Conservation (phyloP, 2,888 invertebrate genomes). For the Dicranocentrus wangi region DNA sequence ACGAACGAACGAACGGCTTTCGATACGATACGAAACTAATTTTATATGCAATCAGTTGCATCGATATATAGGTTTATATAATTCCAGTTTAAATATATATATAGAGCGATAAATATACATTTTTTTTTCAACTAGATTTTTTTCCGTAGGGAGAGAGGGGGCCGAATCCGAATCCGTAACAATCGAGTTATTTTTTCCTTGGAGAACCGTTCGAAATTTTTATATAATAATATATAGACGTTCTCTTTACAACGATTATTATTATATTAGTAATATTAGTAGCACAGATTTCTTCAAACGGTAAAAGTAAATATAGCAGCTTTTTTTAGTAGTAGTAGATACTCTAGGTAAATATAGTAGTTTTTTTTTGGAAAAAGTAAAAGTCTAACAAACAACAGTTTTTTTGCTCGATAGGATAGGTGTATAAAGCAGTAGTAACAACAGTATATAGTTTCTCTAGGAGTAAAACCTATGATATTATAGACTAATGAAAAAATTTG, state of each 20-base stretch:
- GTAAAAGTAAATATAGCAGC: constrained; percentile 15
- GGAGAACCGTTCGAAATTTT: neutral
- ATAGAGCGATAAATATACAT: constrained; percentile 13
- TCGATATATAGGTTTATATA: too few species aligned
- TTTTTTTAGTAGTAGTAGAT: constrained; percentile 6
- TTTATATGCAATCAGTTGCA: too few species aligned
- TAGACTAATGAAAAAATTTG: constrained; percentile 11
- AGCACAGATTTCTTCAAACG: constrained; percentile 26
- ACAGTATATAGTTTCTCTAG: neutral
- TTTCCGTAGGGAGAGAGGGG: too few species aligned
- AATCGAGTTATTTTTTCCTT: constrained; percentile 2
- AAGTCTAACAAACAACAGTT: constrained; percentile 33
- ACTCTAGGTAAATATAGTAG: constrained; percentile 23
- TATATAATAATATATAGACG: constrained; percentile 35
- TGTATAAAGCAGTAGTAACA: neutral
- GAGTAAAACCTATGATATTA: neutral
- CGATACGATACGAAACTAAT: too few species aligned
- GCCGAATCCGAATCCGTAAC: constrained; percentile 12
- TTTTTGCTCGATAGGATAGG: neutral
- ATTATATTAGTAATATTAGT: constrained; percentile 22
- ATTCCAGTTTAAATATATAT: constrained; percentile 25
- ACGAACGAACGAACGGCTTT: too few species aligned
- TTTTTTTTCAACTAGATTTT: neutral
- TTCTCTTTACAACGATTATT: constrained; percentile 13
- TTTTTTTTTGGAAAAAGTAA: constrained; percentile 48